These are phyloP conservation scores for Cheilosia soror DNA, from an alignment of 2,888 invertebrate species.

Conservation along the genomic window DNA sequence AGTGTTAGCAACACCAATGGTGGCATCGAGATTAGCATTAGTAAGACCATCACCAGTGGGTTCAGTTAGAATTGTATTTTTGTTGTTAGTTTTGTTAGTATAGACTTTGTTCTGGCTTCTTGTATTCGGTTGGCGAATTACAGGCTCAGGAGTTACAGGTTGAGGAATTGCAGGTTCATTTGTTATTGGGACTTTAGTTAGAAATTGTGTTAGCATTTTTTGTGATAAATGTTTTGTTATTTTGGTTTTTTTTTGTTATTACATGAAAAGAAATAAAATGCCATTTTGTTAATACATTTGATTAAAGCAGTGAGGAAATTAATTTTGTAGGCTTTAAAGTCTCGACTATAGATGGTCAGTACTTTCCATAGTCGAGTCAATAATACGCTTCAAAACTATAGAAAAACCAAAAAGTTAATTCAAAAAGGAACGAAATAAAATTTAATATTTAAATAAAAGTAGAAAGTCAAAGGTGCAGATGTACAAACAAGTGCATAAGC, in stretches of 20 bases:
- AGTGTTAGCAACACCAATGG: slow-evolving; percentile 53
- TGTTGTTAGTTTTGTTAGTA: slow-evolving; percentile 68
- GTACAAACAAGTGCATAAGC: not conserved
- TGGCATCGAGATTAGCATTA: slow-evolving; percentile 1
- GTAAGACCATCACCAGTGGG: slow-evolving; percentile 18
- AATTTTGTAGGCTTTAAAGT: slow-evolving; percentile 13
- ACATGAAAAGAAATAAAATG: slow-evolving; percentile 72
- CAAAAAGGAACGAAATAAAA: slow-evolving; percentile 5
- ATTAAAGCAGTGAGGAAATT: slow-evolving; percentile 14
- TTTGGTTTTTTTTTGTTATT: slow-evolving; percentile 46
- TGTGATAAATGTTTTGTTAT: not conserved
- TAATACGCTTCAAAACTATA: slow-evolving; percentile 14
- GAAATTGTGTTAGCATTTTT: slow-evolving; percentile 46
- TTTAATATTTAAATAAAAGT: slow-evolving; percentile 67
- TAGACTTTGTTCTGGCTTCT: slow-evolving; percentile 30
- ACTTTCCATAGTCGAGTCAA: slow-evolving; percentile 20
- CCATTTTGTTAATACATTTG: slow-evolving; percentile 36
- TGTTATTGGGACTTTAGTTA: slow-evolving; percentile 58
- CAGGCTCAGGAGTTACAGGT: slow-evolving; percentile 50
- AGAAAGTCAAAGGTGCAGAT: slow-evolving; percentile 40
- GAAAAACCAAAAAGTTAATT: not conserved
- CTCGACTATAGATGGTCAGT: not conserved
- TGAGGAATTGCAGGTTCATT: slow-evolving; percentile 16
- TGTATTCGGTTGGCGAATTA: slow-evolving; percentile 6
- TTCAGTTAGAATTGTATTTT: slow-evolving; percentile 44